These are phyloP conservation scores for Balaeniceps rex DNA, from an alignment of 2,113 vertebrate species.

Conservation along the genomic window DNA sequence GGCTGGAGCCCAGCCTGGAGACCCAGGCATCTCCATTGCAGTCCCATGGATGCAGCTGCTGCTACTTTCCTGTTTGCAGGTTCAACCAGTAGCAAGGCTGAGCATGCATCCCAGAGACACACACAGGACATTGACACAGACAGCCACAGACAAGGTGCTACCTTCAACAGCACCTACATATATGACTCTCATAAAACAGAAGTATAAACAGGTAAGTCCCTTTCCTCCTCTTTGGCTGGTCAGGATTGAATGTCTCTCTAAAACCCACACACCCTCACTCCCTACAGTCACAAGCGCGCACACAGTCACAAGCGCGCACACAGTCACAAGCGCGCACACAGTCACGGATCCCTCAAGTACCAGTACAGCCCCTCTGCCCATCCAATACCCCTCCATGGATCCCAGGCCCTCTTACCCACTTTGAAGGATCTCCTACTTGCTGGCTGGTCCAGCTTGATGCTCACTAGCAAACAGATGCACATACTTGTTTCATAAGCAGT, in stretches of 20 bases:
- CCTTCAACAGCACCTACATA: not conserved
- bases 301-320: not conserved
- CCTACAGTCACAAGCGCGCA: not conserved
- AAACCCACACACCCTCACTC: not conserved
- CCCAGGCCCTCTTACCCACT: not conserved
- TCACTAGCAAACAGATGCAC: not conserved
- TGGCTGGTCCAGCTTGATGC: not conserved
- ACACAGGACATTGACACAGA: accelerated
- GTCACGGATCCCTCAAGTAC: not conserved
- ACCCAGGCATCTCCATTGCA: not conserved
- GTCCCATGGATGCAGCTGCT: not conserved
- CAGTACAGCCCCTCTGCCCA: not conserved
- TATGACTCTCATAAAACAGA: not conserved
- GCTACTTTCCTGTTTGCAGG: not conserved
- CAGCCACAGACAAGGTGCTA: not conserved
- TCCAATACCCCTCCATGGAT: not conserved
- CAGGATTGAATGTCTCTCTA: not conserved
- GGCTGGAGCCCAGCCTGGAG: not conserved
- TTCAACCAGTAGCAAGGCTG: not conserved
- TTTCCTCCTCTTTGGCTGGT: not conserved
- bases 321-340: not conserved
- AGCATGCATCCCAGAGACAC: not conserved
- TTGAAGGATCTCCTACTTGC: not conserved
- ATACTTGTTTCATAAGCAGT: not conserved
- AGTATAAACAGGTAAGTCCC: not conserved